phyloP scores from a whole-genome alignment of 2,888 invertebrate species.

The Drosophila koepferae region DNA sequence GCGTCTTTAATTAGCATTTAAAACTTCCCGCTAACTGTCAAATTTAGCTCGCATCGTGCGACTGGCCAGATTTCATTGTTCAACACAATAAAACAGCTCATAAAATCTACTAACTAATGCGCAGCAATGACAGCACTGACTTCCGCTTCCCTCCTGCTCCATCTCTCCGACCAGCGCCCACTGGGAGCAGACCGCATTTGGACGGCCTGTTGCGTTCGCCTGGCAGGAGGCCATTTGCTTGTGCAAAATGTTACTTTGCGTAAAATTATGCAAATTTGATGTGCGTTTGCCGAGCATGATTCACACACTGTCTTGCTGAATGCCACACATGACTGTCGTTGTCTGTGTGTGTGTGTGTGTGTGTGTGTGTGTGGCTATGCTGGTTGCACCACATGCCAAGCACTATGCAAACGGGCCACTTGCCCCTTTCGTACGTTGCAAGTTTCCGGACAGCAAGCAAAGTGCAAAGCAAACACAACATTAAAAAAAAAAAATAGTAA shows the following conservation, averaged over 20 bases:
- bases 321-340: conserved; percentile 10
- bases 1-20: conserved; percentile 63
- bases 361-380: conserved; percentile 14
- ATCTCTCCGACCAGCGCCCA: background rate
- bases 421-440: conserved; percentile 11
- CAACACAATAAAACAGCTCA: conserved; percentile 65
- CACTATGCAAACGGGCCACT: conserved; percentile 61
- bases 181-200: conserved; percentile 10
- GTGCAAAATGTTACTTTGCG: conserved; percentile 72
- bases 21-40: conserved; percentile 32
- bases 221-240: conserved; percentile 56
- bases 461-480: conserved; percentile 69
- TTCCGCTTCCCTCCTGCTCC: background rate
- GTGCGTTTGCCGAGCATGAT: conserved; percentile 72
- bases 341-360: background rate
- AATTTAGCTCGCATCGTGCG: conserved; percentile 18
- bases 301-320: conserved; percentile 14
- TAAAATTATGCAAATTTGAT: conserved; percentile 79
- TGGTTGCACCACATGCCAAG: conserved; percentile 64
- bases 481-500: conserved; percentile 48
- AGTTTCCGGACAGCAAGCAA: conserved; percentile 57
- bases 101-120: conserved; percentile 71
- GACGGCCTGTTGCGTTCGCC: conserved; percentile 58
- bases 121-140: conserved; percentile 36
- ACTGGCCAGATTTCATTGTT: conserved; percentile 61